Evolutionary conservation across 1,140 invertebrate species (phyloP), one percentile per base, ranked within the genome.

Genomic region (Chironomus striatipennis): DNA sequence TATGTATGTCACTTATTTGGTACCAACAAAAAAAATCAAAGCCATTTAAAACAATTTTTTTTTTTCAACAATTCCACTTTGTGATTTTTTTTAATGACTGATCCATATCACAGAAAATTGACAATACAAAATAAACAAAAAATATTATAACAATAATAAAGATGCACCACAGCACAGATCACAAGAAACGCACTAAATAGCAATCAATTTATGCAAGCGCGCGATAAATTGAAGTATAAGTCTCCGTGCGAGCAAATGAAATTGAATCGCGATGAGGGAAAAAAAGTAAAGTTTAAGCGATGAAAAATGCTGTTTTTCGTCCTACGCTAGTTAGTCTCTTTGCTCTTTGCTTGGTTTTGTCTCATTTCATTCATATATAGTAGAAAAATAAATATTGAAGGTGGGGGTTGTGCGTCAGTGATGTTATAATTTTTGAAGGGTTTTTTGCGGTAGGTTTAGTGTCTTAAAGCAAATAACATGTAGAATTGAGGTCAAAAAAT

Each of bases 341-440:
- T 70, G 65, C 65, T 70, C 65, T 70, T 70, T 70, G 65, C 65
- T 12, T 70, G 65, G 65, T 70, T 70, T 70, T 70, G 65, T 70
- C 65, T 70, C 65, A 70, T 70, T 70, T 70, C 65, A 70, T 70
- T 70, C 65, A 70, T 18, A 70, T 70, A 70, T 70, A 70, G 65
- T 70, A 70, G 17, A 70, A 70, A 21, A 70, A 70, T 20, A 57
- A 57, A 57, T 57, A 57, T 10, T n/a, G 47, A 57, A 57, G 10
- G 24, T 34, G 24, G 24, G 24, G 24, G 5, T 34, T 5, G 24
- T 1, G 1, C 5, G 24, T 34, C 1, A 34, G 24, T 34, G 24
- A 34, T 34, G 24, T 34, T 5, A 34, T 34, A 34, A 2, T 34
- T 1, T 34, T 34, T 34, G 1, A 5, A 5, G 24, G 5, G 5